Evolutionary conservation across 2,113 vertebrate species (phyloP), one percentile per base, ranked within the genome.

Genomic region (Salvator merianae): DNA sequence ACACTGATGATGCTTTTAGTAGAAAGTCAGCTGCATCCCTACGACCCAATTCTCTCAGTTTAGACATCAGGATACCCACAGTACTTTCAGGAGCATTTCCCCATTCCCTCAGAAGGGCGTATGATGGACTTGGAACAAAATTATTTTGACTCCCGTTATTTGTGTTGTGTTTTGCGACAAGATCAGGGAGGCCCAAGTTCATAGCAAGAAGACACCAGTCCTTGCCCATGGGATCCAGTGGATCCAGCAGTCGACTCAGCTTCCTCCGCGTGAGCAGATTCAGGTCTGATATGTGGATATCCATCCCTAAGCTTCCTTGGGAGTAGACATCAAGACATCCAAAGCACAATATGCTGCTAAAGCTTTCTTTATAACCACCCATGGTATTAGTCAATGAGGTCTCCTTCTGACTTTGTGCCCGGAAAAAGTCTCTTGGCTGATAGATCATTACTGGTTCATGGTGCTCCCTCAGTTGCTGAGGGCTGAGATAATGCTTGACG

Each of bases 131-230:
- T 20, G 96, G 96, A 47, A 95, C 89, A 84, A 95, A 96, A 68
- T 95, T 93, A 82, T 85, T 95, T 73, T 95, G 91, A 66, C 93
- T 88, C 84, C 97, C 97, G 5, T 96, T 97, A 43, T 91, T 94
- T 83, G 91, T 95, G 91, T 98, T 97, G 87, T 99, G 96, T 87
- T 98, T 98, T 83, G 99, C 98, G 91, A 99, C 98, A 78, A 99
- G 94, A 7, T 99, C 98, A 1, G 97, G 97, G 71, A 99, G 98
- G 84, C 98, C 98, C 77, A 99, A 93, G 95, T 99, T 99, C 98
- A 99, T 99, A 91, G 99, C 99, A 47, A 99, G 96, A 93, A 99
- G 97, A 94, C 98, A 99, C 98, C 99, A 99, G 87, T 99, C 99
- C 93, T 99, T 99, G 74, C 99, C 99, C 93, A 99, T 96, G 43